A percentile compares a stretch with the other conserved stretches of the same genome.
phyloP scores from a whole-genome alignment of 2,888 invertebrate species.

The Troides helena region DNA sequence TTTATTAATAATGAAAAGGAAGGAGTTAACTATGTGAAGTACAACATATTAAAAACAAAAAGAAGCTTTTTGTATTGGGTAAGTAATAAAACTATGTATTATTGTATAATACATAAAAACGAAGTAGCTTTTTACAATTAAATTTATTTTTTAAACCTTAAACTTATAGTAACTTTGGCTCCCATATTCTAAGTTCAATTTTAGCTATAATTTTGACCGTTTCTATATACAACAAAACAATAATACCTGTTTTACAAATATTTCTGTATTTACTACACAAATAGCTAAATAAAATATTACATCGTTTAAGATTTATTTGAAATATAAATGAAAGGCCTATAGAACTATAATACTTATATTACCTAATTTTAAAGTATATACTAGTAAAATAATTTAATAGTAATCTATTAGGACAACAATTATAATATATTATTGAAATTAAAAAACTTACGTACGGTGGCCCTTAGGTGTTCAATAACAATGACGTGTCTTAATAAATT shows the following conservation, averaged over 20 bases:
- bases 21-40: too few species aligned
- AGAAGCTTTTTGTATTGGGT: too few species aligned
- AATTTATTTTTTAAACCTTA: conserved; percentile 25
- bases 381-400: not conserved
- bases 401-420: conserved; percentile 1
- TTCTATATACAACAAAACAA: conserved; percentile 15
- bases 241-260: conserved; percentile 1
- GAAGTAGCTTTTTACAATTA: not conserved
- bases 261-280: conserved; percentile 3
- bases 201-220: conserved; percentile 5
- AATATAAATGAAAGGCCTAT: not conserved
- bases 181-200: conserved; percentile 13
- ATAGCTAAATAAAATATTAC: not conserved
- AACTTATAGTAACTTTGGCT: conserved; percentile 27
- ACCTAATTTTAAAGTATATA: not conserved
- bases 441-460: not conserved
- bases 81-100: not conserved
- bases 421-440: not conserved
- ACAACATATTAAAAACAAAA: too few species aligned
- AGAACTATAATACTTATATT: not conserved
- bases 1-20: too few species aligned
- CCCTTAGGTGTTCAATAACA: conserved; percentile 18
- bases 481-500: conserved; percentile 29
- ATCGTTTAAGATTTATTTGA: not conserved
- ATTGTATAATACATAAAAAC: not conserved